Evolutionary conservation across 2,888 invertebrate genomes (phyloP).

Genomic region (Heliconius aoede): DNA sequence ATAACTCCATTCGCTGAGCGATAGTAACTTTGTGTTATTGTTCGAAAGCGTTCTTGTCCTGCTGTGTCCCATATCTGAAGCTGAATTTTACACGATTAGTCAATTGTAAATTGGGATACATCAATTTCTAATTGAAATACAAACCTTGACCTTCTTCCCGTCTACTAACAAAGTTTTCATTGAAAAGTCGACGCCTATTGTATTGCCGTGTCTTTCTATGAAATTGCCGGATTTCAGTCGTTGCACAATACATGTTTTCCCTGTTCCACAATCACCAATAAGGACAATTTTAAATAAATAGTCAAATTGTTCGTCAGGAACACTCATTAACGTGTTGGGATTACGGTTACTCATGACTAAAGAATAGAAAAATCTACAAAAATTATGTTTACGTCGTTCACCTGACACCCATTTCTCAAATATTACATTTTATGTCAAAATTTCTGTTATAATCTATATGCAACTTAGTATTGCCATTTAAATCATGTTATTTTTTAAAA

Average conservation of each 20-base stretch:
- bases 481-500: neutral
- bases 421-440: conserved; percentile 6
- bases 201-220: conserved; percentile 97
- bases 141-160: conserved; percentile 96
- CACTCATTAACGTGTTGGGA: conserved; percentile 89
- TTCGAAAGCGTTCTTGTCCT: conserved; percentile 97
- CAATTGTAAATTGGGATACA: conserved; percentile 17
- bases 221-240: conserved; percentile 97
- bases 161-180: conserved; percentile 98
- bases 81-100: conserved; percentile 73
- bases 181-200: conserved; percentile 98
- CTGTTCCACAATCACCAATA: conserved; percentile 95
- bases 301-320: conserved; percentile 93
- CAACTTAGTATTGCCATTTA: neutral
- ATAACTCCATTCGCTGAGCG: conserved; percentile 98
- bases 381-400: conserved; percentile 65
- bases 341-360: conserved; percentile 88
- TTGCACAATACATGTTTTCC: conserved; percentile 97
- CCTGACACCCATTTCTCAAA: conserved; percentile 46
- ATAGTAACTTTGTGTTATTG: conserved; percentile 98
- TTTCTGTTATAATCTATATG: neutral
- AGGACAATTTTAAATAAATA: conserved; percentile 97
- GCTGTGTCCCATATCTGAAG: conserved; percentile 99
- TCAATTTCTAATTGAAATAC: conserved; percentile 48
- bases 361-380: conserved; percentile 49